Evolutionary conservation across 35 echinoderm and acorn worm species (phyloP).

Genomic region (Acanthaster planci): DNA sequence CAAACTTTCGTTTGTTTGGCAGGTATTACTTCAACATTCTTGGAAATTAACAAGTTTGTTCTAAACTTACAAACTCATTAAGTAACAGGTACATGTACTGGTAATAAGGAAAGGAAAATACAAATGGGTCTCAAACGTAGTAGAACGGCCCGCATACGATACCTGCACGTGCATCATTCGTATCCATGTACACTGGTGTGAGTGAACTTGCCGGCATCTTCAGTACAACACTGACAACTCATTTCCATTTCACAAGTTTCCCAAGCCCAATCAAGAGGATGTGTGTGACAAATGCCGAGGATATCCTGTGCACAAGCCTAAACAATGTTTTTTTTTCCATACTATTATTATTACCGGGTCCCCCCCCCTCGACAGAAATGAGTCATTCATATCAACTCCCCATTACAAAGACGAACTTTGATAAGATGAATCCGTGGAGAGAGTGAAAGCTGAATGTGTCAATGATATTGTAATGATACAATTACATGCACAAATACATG

Average conservation of each 20-base stretch:
- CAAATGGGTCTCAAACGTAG: background rate
- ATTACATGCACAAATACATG: too few species aligned
- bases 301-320: background rate
- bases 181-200: background rate
- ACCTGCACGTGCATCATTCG: background rate
- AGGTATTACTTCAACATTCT: background rate
- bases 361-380: too few species aligned
- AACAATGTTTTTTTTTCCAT: background rate
- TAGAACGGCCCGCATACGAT: background rate
- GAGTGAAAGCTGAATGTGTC: too few species aligned
- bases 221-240: background rate
- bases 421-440: too few species aligned
- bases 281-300: slow-evolving; percentile 8
- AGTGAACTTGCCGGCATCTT: background rate
- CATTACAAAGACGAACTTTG: too few species aligned
- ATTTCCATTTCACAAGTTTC: background rate
- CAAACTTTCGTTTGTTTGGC: background rate
- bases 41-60: background rate
- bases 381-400: too few species aligned
- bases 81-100: too few species aligned
- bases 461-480: too few species aligned
- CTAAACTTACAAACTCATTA: too few species aligned
- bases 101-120: background rate
- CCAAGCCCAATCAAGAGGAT: background rate
- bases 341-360: background rate